A percentile compares a stretch with the other conserved stretches of the same genome.
phyloP scores from a whole-genome alignment of 2,888 invertebrate genomes.

The Ochropleura leucogaster region DNA sequence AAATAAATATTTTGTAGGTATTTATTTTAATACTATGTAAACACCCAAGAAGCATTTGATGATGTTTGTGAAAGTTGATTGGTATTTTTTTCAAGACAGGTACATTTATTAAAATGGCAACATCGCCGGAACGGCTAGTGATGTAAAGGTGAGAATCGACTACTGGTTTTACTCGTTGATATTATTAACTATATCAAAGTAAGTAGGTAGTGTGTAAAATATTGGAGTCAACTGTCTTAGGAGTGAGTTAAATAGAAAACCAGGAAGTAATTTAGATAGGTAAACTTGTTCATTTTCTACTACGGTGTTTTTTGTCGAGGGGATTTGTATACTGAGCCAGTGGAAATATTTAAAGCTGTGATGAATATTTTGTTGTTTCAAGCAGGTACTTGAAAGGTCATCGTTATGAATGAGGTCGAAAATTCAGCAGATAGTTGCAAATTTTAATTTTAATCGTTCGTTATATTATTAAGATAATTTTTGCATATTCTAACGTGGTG shows the following conservation, averaged over 20 bases:
- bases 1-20: not conserved
- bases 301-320: not conserved
- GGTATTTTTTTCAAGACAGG: not conserved
- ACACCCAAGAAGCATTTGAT: not conserved
- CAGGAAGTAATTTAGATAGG: no score
- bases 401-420: not conserved
- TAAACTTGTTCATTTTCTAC: no score
- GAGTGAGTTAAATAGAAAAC: not conserved
- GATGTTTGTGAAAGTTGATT: no score
- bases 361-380: not conserved
- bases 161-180: not conserved
- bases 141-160: conserved; percentile 6
- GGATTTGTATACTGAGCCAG: not conserved
- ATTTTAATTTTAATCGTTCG: not conserved
- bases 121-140: not conserved
- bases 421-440: not conserved
- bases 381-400: not conserved
- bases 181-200: not conserved
- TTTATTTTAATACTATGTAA: not conserved
- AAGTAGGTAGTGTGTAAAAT: not conserved
- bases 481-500: not conserved
- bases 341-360: not conserved
- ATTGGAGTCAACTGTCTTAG: not conserved
- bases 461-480: not conserved
- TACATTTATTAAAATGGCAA: conserved; percentile 22